These are phyloP conservation scores for Meandrusa payeni DNA, from an alignment of 2,888 invertebrate species.

Conservation along the genomic window DNA sequence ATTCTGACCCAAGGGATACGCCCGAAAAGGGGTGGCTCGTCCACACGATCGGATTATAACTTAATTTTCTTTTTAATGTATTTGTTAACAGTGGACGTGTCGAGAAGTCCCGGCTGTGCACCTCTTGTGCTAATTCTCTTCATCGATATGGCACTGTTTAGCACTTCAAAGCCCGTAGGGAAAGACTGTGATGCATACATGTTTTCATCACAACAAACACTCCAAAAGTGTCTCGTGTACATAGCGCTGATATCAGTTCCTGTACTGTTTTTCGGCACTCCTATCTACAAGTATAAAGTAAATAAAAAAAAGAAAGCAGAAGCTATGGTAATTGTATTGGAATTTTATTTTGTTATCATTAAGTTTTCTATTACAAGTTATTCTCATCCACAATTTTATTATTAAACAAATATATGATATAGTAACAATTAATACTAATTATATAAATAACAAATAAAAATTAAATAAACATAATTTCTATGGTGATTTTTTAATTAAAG, in stretches of 20 bases:
- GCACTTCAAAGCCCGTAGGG: slow-evolving; percentile 40
- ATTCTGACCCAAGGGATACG: no score
- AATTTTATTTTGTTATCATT: no score
- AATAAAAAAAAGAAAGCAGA: slow-evolving; percentile 37
- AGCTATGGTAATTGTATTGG: slow-evolving; percentile 24
- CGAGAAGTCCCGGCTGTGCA: slow-evolving; percentile 78
- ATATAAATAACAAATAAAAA: no score
- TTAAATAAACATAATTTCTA: no score
- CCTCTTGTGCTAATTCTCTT: slow-evolving; percentile 88
- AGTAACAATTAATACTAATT: no score
- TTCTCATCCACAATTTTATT: no score
- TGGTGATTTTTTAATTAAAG: no score
- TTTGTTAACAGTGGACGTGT: slow-evolving; percentile 35
- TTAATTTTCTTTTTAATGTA: no score
- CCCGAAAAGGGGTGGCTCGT: no score
- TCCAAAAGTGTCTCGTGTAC: slow-evolving; percentile 82
- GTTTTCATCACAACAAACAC: slow-evolving; percentile 67
- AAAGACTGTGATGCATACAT: slow-evolving; percentile 78
- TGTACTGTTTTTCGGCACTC: slow-evolving; percentile 87
- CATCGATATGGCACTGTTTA: slow-evolving; percentile 87
- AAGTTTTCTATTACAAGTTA: no score
- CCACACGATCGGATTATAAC: no score
- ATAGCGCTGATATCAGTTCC: slow-evolving; percentile 84
- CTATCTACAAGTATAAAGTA: slow-evolving; percentile 68
- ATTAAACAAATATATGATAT: no score